Evolutionary conservation across 2,888 invertebrate species (phyloP), one percentile per base, ranked within the genome.

Genomic region (Eumerus sabulonum): DNA sequence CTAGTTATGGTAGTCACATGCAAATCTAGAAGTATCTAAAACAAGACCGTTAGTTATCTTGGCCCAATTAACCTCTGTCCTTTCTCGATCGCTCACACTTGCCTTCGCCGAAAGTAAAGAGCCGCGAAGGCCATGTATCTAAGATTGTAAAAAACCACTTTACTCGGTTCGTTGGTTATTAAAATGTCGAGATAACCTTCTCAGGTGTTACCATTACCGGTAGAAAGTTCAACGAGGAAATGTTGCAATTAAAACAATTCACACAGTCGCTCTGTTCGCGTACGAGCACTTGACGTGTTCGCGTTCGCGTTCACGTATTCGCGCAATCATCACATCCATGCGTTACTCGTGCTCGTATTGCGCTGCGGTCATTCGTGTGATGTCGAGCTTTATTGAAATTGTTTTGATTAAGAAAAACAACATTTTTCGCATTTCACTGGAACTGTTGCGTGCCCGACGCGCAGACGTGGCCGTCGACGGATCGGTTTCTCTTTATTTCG

Each of bases 221-320:
- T 27, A 27, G 27, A 27, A 27, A 27, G 27, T 27, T 12, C 12
- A 1, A 40, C 13, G 50, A 14, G 18, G 18, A 47, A 13, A 44
- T 51, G 17, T 36, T 44, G 51, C 71, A 76, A 76, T 76, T 76
- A 71, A 71, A 71, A 76, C 47, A 76, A 71, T 76, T 76, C 76
- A 40, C 73, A 67, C 59, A 59, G 45, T 27, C 2, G 7, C 27
- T 9, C 9, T 27, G 7, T 27, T 27, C 27, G 7, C 27, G 27
- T 27, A 27, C 27, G 27, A n/a, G n/a, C 9, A 13, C 47, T 59
- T 45, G 57, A 7, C 27, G 27, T 27, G 7, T 27, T 27, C 27
- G 7, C 27, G 27, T 27, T 4, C 27, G 27, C 7, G 7, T 27
- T 27, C 27, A 27, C 27, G 27, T 7, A 27, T 27, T 4, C 27